A percentile compares a stretch with the other conserved stretches of the same genome.
Conservation (phyloP, 2,797 vertebrate species). For the Lepidocolaptes lacrymiger region DNA sequence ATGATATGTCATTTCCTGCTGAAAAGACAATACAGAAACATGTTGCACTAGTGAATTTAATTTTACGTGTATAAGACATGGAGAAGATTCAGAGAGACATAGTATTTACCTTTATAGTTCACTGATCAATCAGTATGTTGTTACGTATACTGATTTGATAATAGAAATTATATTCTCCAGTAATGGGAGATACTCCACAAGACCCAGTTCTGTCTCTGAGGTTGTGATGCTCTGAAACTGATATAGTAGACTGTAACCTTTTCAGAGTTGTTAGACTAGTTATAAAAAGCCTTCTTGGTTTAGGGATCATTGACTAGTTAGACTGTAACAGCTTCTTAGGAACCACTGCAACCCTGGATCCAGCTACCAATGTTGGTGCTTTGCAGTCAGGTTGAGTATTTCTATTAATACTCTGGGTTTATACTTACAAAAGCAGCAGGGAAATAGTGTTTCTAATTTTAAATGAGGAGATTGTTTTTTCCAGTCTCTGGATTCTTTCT, state of each 20-base stretch:
- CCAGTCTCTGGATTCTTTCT: background rate
- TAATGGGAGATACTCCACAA: background rate
- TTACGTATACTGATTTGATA: conserved; percentile 27
- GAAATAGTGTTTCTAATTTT: background rate
- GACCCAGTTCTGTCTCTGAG: conserved; percentile 21
- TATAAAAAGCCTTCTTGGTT: conserved; percentile 34
- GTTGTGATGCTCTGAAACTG: background rate
- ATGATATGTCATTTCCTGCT: background rate
- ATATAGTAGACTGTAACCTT: conserved; percentile 14
- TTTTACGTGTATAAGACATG: background rate
- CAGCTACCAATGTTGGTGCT: background rate
- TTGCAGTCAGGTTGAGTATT: background rate
- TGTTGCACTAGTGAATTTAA: background rate
- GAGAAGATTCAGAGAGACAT: background rate
- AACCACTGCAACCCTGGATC: background rate
- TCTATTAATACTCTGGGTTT: background rate
- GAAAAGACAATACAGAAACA: background rate
- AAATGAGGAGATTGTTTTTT: background rate
- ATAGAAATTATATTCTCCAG: conserved; percentile 13
- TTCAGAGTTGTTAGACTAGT: conserved; percentile 18
- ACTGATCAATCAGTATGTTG: conserved; percentile 19
- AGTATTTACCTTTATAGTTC: conserved; percentile 44
- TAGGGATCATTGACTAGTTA: conserved; percentile 22
- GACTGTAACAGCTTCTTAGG: conserved; percentile 3
- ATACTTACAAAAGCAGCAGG: background rate